These are phyloP conservation scores for Sebastes miniatus DNA, from an alignment of 2,797 vertebrate genomes.

Conservation along the genomic window DNA sequence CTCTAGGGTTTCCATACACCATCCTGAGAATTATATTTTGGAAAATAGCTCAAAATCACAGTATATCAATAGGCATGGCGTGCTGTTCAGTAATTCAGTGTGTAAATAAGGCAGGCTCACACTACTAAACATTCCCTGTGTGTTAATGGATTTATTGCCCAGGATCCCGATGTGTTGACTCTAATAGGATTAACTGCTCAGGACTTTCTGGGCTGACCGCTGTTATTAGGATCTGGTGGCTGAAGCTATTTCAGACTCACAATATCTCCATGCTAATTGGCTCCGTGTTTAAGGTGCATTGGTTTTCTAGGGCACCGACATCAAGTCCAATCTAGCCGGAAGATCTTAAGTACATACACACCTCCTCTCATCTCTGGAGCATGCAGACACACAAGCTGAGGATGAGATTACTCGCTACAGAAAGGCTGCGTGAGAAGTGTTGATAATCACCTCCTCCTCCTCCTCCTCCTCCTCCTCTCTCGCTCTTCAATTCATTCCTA, in stretches of 20 bases:
- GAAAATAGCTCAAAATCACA: not conserved
- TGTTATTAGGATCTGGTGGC: constrained; percentile 34
- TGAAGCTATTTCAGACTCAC: constrained; percentile 51
- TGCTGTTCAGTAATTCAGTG: not conserved
- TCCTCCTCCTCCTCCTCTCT: not conserved
- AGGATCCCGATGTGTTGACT: constrained; percentile 53
- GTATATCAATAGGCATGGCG: not conserved
- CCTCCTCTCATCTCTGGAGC: not conserved
- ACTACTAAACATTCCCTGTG: constrained; percentile 11
- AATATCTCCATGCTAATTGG: constrained; percentile 38
- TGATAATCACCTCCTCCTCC: constrained; percentile 11
- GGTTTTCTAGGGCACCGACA: constrained; percentile 29
- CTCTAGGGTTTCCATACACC: no score
- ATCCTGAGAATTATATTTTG: no score
- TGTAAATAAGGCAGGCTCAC: not conserved
- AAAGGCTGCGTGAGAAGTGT: constrained; percentile 7
- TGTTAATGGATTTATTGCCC: constrained; percentile 49
- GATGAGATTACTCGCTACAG: not conserved
- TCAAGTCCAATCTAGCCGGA: not conserved
- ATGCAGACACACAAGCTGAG: not conserved
- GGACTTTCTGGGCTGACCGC: constrained; percentile 55
- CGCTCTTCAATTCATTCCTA: not conserved
- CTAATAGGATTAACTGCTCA: constrained; percentile 69
- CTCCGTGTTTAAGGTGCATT: constrained; percentile 37
- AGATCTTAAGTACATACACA: constrained; percentile 10